phyloP scores from a whole-genome alignment of 2,113 vertebrate species.

The Morphnarchus princeps region DNA sequence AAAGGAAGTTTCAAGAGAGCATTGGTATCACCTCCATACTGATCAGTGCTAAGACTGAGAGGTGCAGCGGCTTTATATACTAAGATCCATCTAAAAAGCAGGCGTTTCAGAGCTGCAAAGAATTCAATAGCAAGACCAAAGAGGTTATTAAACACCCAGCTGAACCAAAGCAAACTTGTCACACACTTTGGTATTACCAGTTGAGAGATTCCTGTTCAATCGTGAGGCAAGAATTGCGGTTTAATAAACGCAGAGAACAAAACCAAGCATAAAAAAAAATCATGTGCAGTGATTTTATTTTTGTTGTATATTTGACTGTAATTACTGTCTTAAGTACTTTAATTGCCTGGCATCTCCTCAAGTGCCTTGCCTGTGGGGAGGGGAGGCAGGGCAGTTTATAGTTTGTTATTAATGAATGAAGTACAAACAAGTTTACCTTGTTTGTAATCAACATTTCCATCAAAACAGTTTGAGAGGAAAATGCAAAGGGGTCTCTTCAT shows the following conservation, averaged over 20 bases:
- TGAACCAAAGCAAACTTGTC: neutral
- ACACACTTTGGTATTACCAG: neutral
- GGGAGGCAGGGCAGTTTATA: slow-evolving; percentile 54
- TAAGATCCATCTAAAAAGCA: neutral
- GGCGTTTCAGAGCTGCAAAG: neutral
- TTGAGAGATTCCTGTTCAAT: neutral
- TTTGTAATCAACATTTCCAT: slow-evolving; percentile 38
- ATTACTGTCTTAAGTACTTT: slow-evolving; percentile 59
- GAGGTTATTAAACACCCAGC: neutral
- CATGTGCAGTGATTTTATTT: slow-evolving; percentile 58
- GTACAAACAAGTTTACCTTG: slow-evolving; percentile 57
- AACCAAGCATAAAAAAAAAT: slow-evolving; percentile 21
- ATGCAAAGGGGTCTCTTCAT: neutral
- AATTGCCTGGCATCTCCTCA: slow-evolving; percentile 57
- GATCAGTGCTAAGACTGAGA: neutral
- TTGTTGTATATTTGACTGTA: slow-evolving; percentile 62
- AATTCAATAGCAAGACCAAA: neutral
- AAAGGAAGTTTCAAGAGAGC: neutral
- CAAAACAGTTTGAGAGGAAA: slow-evolving; percentile 7
- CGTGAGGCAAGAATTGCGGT: neutral
- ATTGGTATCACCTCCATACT: neutral
- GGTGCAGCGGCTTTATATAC: neutral
- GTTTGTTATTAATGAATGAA: slow-evolving; percentile 56
- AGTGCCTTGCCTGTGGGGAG: slow-evolving; percentile 46
- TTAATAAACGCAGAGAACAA: slow-evolving; percentile 44